Evolutionary conservation across 92 coral and sea anemone species (phyloP), one percentile per base, ranked within the genome.

Genomic region (Siderastrea radians): DNA sequence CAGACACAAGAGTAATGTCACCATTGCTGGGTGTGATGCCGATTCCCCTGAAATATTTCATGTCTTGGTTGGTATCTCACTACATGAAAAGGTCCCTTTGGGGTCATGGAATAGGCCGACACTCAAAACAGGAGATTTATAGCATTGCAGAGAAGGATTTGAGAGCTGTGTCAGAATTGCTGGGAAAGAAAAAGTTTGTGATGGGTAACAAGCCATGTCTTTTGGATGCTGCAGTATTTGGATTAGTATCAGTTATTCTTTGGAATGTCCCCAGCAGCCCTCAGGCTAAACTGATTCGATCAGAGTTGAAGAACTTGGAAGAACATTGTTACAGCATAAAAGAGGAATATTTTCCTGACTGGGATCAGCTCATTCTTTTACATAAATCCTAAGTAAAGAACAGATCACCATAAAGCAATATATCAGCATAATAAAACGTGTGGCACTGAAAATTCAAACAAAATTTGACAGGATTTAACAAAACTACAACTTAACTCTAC

Each of bases 81-180:
- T 55, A 15, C 66, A 47, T 78, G 72, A 16, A 44, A 6, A 88
- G 55, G 7, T 78, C 53, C 69, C 86, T 94, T 5, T 69, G 89
- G 72, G 90, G 92, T 26, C 98, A 94, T 80, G 98, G 98, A 2
- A 94, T 94, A 8, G 98, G 98, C 4, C 89, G 98, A 13, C 98
- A 92, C 78, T 69, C 95, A 48, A 84, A 55, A 70, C 86, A 94
- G 75, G 98, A 94, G 60, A 80, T 94, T 88, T 94, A 92, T 60
- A 81, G 84, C 58, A 89, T 94, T 53, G 98, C 92, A 10, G 95
- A 89, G 87, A 90, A 63, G n/a, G 95, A 94, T 80, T 75, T 94
- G 48, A 65, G 81, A 74, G 94, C 95, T 66, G 92, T 84, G 55
- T 92, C 98, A 1, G 52, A 67, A n/a, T 46, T 89, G 51, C 81